Evolutionary conservation across 2,797 vertebrate species (phyloP).

Genomic region (Hippopotamyrus pictus): DNA sequence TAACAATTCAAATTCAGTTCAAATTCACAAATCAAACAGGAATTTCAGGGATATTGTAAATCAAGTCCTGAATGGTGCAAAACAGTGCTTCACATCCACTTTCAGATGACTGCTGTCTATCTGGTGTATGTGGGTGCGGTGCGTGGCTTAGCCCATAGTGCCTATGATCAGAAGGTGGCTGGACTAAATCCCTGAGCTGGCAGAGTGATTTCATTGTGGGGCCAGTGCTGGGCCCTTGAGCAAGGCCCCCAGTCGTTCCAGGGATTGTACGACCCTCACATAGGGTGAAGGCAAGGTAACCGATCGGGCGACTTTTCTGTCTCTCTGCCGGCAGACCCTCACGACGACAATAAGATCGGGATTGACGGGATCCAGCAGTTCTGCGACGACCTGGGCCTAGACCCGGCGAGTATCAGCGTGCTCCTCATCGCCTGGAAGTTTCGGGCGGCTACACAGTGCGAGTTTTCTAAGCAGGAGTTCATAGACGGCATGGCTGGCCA

Average conservation of each 20-base stretch:
- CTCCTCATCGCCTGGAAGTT: constrained; percentile 96
- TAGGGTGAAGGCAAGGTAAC: not conserved
- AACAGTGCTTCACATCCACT: not conserved
- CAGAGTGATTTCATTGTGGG: not conserved
- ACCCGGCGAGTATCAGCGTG: constrained; percentile 88
- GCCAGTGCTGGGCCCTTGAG: not conserved
- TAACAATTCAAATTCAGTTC: not conserved
- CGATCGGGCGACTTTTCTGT: not conserved
- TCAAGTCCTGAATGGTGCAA: not conserved
- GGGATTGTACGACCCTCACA: not conserved
- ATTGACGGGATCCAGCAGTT: constrained; percentile 95
- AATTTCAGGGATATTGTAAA: not conserved
- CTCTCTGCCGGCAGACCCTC: constrained; percentile 69
- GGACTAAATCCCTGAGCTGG: not conserved
- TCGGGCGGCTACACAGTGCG: constrained; percentile 89
- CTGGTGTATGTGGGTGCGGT: not conserved
- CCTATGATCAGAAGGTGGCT: not conserved
- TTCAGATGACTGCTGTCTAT: not conserved
- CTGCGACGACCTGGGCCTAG: constrained; percentile 86
- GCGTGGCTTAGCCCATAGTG: not conserved
- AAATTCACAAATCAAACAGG: not conserved
- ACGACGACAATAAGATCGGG: constrained; percentile 97
- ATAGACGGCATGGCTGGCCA: constrained; percentile 92
- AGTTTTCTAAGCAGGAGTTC: constrained; percentile 96
- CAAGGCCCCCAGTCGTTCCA: not conserved